Base-by-base conservation (phyloP, 2,797 vertebrate species). In the Sebastes hubbsi region DNA sequence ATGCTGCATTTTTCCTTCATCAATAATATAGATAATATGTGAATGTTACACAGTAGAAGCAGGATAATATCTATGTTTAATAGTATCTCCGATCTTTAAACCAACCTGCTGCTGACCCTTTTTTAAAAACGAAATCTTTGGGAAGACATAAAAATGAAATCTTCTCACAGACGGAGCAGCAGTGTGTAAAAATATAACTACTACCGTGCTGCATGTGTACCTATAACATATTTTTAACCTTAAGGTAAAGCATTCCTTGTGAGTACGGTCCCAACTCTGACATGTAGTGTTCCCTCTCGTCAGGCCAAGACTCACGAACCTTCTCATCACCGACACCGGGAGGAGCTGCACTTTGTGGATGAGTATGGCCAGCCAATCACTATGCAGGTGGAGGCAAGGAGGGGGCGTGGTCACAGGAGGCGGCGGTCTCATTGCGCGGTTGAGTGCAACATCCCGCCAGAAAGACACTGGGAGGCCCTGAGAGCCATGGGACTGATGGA, bases 321-420 rank as follows among this genome's bases (percentile, higher is more conserved):
- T 1, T 66, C 90, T 27, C 92, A 55, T 1, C 90, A 72, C 66
- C 86, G 60, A 14, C 86, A 75, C 55, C 62, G 70, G 2, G 93
- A 94, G 62, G 92, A 92, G 62, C 81, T 92, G 56, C 92, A 90
- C 87, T 93, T 88, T 14, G 83, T 93, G 77, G 92, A 94, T 3
- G 89, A 93, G 73, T 94, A 92, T 18, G 93, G 94, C 5, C 94
- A 95, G 72, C 93, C 92, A 56, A 83, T 95, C 80, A 86, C 83
- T 0, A 72, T 94, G 76, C 94, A 95, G 81, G 81, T 94, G 29
- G 94, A 95, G 2, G 77, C 78, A 1, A 73, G 86, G 34, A 88
- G 81, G 69, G 89, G 87, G 16, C 88, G 25, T 4, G 81, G 89
- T 2, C 90, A 93, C 56, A 69, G 91, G 78, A 88, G 84, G 77